Base-by-base conservation (phyloP, 1,140 invertebrate species). In the Drosophila sucinea region DNA sequence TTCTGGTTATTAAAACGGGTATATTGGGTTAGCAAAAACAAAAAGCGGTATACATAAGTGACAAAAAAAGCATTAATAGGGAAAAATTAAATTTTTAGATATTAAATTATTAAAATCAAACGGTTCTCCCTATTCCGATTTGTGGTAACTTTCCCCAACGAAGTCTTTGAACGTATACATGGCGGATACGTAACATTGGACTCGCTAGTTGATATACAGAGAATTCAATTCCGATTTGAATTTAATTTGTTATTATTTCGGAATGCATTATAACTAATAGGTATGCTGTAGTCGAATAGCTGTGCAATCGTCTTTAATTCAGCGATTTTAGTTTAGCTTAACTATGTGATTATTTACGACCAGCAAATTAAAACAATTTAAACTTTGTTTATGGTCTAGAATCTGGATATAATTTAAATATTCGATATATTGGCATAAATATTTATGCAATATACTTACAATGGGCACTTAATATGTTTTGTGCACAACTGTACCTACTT, bases 391-490 rank as follows among this genome's bases (percentile, higher is more conserved):
- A 27, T 51, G 44, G 44, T 10, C 10, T 51, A 51, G 25, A 38
- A 11, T 17, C 17, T 17, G 17, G 17, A 25, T 47, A 51, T 25
- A 51, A 51, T 51, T 27, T 10, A 51, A 51, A 51, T 51, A 47
- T 27, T 8, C 6, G 35, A 2, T 4, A 44, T 17, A 44, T 44
- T 11, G 5, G 8, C 44, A 64, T 73, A 25, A 55, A 32, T 32
- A 60, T 75, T 71, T 62, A 67, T 71, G 62, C 33, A 66, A 65
- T 66, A 27, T 55, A 35, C 38, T 57, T 71, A 71, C 66, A 71
- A 30, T 51, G 32, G 30, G 30, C 30, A 51, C 25, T 51, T 51
- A 51, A 51, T 10, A 51, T 29, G 38, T 4, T 41, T 56, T 68
- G 64, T 67, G 65, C 64, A 10, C 56, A 60, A 73, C 71, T 74